These are phyloP conservation scores for Sceliomorpha sp. DNA, from an alignment of 2,888 invertebrate genomes.

Conservation along the genomic window DNA sequence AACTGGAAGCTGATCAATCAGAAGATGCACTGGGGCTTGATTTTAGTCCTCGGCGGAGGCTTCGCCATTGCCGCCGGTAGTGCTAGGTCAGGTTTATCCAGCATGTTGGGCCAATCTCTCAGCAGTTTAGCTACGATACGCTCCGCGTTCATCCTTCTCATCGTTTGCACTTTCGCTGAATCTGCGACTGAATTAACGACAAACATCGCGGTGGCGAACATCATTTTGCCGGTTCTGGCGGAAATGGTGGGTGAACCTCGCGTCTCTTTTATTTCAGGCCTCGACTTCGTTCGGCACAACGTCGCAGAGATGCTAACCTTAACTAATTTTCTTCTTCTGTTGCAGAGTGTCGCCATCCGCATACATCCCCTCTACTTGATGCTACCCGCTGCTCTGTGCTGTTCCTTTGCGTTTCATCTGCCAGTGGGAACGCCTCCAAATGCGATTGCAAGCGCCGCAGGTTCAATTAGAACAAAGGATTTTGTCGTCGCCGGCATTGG, in stretches of 20 bases:
- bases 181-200: constrained; percentile 93
- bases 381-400: constrained; percentile 92
- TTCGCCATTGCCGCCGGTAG: constrained; percentile 95
- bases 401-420: constrained; percentile 96
- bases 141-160: constrained; percentile 85
- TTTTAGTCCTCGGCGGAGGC: constrained; percentile 93
- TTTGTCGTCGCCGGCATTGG: constrained; percentile 91
- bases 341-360: constrained; percentile 85
- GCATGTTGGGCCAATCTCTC: constrained; percentile 87
- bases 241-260: constrained; percentile 83
- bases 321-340: constrained; percentile 1
- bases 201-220: constrained; percentile 94
- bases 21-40: constrained; percentile 94
- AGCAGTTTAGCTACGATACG: constrained; percentile 85
- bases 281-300: no score
- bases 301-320: background rate
- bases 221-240: constrained; percentile 91
- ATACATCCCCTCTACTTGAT: constrained; percentile 94
- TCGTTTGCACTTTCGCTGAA: constrained; percentile 89
- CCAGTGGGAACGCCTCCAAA: constrained; percentile 98
- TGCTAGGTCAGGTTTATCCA: constrained; percentile 88
- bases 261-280: no score
- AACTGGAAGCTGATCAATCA: constrained; percentile 92
- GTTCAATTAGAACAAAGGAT: constrained; percentile 88
- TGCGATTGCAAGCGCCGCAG: constrained; percentile 93